Evolutionary conservation across 1,140 invertebrate species (phyloP).

Genomic region (Brachionus koreanus): DNA sequence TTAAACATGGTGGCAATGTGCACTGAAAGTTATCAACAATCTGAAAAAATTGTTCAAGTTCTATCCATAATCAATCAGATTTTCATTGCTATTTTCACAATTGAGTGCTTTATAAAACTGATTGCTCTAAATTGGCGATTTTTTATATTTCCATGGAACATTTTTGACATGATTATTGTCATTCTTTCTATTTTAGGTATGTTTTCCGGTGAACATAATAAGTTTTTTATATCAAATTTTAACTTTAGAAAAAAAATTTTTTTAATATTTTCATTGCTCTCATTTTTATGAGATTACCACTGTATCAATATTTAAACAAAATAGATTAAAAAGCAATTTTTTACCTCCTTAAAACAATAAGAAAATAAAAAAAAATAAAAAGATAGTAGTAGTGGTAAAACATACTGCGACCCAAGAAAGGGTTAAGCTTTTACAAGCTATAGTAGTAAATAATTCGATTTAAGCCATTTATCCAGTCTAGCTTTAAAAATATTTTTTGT

Average conservation of each 20-base stretch:
- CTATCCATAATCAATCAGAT: conserved; percentile 87
- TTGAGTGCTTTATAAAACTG: conserved; percentile 93
- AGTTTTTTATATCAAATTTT: background rate
- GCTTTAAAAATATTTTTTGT: too few relatives aligned
- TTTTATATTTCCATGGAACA: conserved; percentile 98
- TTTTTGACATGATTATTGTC: conserved; percentile 98
- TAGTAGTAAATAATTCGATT: too few relatives aligned
- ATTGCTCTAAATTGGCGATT: conserved; percentile 93
- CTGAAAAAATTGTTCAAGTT: conserved; percentile 70
- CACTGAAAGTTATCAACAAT: conserved; percentile 87
- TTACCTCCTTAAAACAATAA: too few relatives aligned
- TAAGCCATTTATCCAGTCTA: too few relatives aligned
- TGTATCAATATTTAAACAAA: too few relatives aligned
- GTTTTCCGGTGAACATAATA: background rate
- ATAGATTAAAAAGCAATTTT: too few relatives aligned
- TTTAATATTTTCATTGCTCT: background rate
- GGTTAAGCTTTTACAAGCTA: too few relatives aligned
- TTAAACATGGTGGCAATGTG: conserved; percentile 98
- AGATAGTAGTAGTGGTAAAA: too few relatives aligned
- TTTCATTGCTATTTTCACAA: conserved; percentile 96
- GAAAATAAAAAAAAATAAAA: too few relatives aligned
- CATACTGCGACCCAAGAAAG: too few relatives aligned
- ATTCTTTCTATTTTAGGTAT: conserved; percentile 94
- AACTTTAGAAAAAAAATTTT: background rate
- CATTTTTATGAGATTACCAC: too few relatives aligned